phyloP scores from a whole-genome alignment of 2,113 vertebrate genomes.

The Anarhynchus alexandrinus region DNA sequence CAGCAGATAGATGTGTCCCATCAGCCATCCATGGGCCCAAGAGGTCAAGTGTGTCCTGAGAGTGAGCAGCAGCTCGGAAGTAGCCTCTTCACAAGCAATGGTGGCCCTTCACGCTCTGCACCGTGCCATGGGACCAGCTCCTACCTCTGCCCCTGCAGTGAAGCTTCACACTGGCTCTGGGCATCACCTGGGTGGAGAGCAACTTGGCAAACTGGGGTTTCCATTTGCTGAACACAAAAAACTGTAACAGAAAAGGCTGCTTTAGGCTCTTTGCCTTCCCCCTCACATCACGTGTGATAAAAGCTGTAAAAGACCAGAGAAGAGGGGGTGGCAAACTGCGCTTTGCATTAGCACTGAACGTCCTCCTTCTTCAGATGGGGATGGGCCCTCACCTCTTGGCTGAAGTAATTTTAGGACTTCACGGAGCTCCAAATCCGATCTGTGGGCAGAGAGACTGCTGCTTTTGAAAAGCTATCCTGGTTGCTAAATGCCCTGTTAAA shows the following conservation, averaged over 20 bases:
- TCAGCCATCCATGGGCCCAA: not conserved
- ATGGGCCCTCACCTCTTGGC: not conserved
- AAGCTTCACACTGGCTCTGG: not conserved
- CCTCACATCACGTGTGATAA: not conserved
- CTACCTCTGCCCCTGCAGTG: not conserved
- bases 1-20: not conserved
- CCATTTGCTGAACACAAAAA: not conserved
- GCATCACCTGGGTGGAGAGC: not conserved
- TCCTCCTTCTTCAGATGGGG: not conserved
- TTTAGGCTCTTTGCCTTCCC: not conserved
- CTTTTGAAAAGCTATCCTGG: not conserved
- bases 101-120: not conserved
- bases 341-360: not conserved
- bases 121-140: not conserved
- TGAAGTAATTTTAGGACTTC: slow-evolving; percentile 1
- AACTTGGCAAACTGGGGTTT: not conserved
- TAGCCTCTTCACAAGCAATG: not conserved
- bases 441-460: not conserved
- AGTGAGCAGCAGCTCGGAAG: not conserved
- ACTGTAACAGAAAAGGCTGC: not conserved
- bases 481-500: slow-evolving; percentile 31
- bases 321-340: not conserved
- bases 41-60: not conserved
- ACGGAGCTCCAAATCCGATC: not conserved
- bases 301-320: not conserved